phyloP scores from a whole-genome alignment of 2,113 vertebrate species.

The Chaetura pelagica region DNA sequence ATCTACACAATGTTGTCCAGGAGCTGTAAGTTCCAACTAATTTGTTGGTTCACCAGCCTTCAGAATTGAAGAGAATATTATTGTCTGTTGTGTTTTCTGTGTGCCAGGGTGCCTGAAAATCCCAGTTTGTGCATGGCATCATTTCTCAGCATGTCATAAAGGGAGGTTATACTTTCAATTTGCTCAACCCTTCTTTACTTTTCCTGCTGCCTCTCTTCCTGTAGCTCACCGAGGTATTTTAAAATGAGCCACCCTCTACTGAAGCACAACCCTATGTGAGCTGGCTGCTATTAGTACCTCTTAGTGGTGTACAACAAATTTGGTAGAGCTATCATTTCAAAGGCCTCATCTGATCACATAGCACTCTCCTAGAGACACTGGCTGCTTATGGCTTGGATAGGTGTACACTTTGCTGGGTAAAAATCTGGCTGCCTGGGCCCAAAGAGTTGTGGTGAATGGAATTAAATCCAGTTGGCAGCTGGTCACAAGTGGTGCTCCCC shows the following conservation, averaged over 20 bases:
- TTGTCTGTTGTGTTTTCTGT: not conserved
- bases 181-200: not conserved
- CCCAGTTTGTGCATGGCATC: no score
- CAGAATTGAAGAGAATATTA: not conserved
- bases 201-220: not conserved
- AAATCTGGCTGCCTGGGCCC: no score
- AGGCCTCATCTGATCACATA: not conserved
- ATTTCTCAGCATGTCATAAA: not conserved
- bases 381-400: no score
- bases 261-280: not conserved
- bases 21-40: not conserved
- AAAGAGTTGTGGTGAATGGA: no score
- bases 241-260: not conserved
- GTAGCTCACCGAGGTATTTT: not conserved
- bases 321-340: not conserved
- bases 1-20: not conserved
- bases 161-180: not conserved
- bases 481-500: no score
- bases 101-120: not conserved
- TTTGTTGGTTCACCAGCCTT: not conserved
- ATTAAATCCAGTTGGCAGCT: no score
- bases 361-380: no score
- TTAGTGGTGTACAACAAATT: not conserved
- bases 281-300: not conserved
- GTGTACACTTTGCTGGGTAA: no score